These are phyloP conservation scores for Adelognathus sp. DNA, from an alignment of 2,888 invertebrate species.

Conservation along the genomic window DNA sequence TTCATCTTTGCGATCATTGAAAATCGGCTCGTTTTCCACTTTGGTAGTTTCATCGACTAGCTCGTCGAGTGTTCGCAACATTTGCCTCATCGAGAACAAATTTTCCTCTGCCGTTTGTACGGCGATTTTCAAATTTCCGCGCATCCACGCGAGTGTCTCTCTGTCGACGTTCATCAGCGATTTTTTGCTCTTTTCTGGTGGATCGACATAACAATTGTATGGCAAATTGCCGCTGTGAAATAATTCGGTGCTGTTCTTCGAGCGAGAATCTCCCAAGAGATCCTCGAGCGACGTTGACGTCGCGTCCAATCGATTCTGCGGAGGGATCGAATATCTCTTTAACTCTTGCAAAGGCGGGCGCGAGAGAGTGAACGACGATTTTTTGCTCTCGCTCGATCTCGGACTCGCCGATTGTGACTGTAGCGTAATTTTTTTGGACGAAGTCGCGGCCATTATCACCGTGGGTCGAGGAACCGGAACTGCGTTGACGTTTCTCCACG, in stretches of 20 bases:
- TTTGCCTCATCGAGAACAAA: conserved; percentile 27
- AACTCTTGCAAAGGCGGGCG: conserved; percentile 1
- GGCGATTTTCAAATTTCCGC: conserved; percentile 12
- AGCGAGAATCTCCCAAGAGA: background rate
- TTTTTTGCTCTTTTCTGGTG: background rate
- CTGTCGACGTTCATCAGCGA: background rate
- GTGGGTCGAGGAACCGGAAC: conserved; percentile 13
- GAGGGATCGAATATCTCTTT: background rate
- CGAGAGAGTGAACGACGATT: background rate
- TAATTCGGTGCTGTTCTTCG: background rate
- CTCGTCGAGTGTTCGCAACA: conserved; percentile 26
- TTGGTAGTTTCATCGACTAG: background rate
- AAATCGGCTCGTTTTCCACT: too few species aligned
- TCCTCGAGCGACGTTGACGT: background rate
- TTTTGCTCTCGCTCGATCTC: background rate
- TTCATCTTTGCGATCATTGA: too few species aligned
- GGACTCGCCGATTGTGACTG: background rate
- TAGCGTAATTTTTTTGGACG: background rate
- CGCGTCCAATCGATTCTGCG: background rate
- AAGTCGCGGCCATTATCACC: conserved; percentile 24
- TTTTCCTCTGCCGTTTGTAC: conserved; percentile 36
- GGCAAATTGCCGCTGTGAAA: conserved; percentile 4
- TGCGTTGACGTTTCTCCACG: background rate
- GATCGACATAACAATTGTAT: conserved; percentile 2
- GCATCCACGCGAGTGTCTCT: conserved; percentile 24